Base-by-base conservation (phyloP, 1,140 invertebrate genomes). In the Agrypnia vestita region DNA sequence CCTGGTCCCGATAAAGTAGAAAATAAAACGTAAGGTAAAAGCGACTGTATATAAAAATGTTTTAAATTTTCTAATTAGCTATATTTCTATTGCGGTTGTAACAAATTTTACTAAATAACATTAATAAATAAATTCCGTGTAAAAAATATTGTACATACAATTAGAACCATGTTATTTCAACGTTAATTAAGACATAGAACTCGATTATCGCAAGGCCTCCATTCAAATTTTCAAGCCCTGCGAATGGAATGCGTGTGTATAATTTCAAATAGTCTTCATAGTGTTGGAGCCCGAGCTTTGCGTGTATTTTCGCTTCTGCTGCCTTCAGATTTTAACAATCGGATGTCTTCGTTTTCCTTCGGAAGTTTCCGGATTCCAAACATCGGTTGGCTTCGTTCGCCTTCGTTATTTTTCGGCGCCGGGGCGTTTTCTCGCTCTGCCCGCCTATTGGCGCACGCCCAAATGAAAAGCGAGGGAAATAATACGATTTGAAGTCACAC, bases 361-460 rank as follows among this genome's bases (percentile, higher is more conserved):
- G 19, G 25, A 0, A 4, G 35, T 17, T 59, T 59, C 55, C 15
- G 15, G 3, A 59, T 8, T 59, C 21, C 15, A 19, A 1, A 8
- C 9, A 15, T 59, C 61, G 61, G 19, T 4, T 35, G 25, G 12
- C 35, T 43, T 19, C 61, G 61, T n/a, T n/a, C 7, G 10, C 25
- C 19, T 44, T 64, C 61, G 61, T 0, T 19, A 12, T 13, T 64
- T 64, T 64, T 25, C 61, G 61, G 11, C 59, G 10, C 12, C 61
- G 19, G 67, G 67, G 67, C 67, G 67, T 71, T 71, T 64, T 49
- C 67, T 44, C 67, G 21, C n/a, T 19, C 67, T 21, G 67, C 67
- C 67, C 67, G 67, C 67, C 67, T 71, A 71, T 71, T 49, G 43
- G 46, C 67, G 67, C 67, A 49, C 3, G 67, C 67, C 35, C 67